Evolutionary conservation across 1,140 invertebrate species (phyloP), one percentile per base, ranked within the genome.

Genomic region (Charaxes varanes): DNA sequence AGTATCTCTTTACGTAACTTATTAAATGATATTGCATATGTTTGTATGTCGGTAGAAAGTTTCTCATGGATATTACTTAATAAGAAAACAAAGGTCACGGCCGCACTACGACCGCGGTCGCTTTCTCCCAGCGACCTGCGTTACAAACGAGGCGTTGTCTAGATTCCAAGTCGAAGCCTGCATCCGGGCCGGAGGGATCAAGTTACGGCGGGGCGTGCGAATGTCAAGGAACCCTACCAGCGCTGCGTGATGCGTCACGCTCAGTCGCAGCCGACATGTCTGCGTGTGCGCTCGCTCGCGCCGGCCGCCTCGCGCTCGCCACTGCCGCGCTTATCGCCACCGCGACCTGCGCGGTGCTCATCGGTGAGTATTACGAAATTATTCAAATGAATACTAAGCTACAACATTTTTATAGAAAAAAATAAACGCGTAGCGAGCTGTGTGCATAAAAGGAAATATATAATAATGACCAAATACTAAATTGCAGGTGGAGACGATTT

Each of bases 151-250:
- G 68, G 76, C 62, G 70, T 61, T n/a, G 72, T 72, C 72, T 73
- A 76, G 70, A 74, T 77, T 69, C 68, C 66, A 68, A 59, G 55
- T 62, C 56, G 60, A 62, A 70, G 73, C 71, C 71, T 70, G 73
- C 73, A 81, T 81, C 77, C 77, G 73, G 77, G 73, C 72, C 55
- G 60, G 62, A 73, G 69, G 64, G 72, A 77, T 74, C 68, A 46
- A 59, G 62, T 74, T 70, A 67, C 72, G 36, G 53, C 54, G 56
- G 62, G 62, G 64, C 67, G 67, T 60, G 67, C 77, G 73, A 81
- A 81, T 81, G 77, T 81, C 77, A 81, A 80, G 73, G 76, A 80
- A 77, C 76, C 63, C 72, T 62, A 48, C 43, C 11, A 40, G 33
- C 30, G 42, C 44, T 43, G 49, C 60, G 53, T 47, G 56, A 52